These are phyloP conservation scores for Bhutanitis thaidina DNA, from an alignment of 2,888 invertebrate species.

Conservation along the genomic window DNA sequence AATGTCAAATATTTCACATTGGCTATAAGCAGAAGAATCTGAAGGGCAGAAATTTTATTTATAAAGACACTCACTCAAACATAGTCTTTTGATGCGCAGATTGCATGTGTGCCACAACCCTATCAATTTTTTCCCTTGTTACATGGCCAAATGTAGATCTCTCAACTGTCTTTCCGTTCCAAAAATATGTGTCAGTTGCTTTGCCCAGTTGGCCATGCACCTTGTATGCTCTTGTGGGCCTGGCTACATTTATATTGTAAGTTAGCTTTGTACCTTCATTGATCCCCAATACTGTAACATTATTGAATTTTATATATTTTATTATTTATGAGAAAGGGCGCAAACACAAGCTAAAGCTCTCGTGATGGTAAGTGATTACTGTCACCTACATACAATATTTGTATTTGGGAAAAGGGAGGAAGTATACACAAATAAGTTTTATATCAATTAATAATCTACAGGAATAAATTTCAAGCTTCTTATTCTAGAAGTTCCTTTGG, in stretches of 20 bases:
- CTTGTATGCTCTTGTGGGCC: conserved; percentile 85
- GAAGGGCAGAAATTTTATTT: no score
- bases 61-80: conserved; percentile 83
- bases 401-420: no score
- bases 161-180: conserved; percentile 85
- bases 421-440: no score
- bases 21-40: no score
- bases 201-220: conserved; percentile 87
- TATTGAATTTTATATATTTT: neutral
- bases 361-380: no score
- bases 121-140: conserved; percentile 83
- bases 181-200: conserved; percentile 86
- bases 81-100: conserved; percentile 92
- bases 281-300: conserved; percentile 84
- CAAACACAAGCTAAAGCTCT: no score
- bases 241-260: conserved; percentile 77
- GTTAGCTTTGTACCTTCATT: conserved; percentile 82
- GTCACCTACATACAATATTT: no score
- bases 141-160: conserved; percentile 86
- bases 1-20: no score
- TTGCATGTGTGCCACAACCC: conserved; percentile 88
- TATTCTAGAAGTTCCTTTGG: no score
- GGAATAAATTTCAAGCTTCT: no score
- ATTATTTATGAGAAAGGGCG: neutral
- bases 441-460: no score